Base-by-base conservation (phyloP, 2,797 vertebrate species). In the Buphagus erythrorhynchus region DNA sequence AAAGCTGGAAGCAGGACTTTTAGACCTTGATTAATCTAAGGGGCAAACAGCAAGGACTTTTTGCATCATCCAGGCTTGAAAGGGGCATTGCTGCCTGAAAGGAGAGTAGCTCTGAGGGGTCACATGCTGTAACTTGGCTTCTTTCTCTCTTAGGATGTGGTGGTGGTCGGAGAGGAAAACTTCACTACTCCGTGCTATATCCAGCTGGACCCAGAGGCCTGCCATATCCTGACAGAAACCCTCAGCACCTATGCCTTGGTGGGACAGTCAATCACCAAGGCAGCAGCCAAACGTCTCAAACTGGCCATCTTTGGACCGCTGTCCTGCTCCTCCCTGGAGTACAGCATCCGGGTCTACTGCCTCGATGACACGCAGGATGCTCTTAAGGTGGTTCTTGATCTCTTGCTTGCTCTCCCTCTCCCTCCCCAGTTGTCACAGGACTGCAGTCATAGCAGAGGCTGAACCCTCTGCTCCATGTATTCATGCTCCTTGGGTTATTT, bases 121-220 rank as follows among this genome's bases (percentile, higher is more conserved):
- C 10, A 0, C 6, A 6, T 61, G 49, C 31, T 36, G 42, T 96
- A 91, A 96, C 48, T n/a, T 54, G 79, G 33, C 40, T 18, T 76
- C n/a, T 76, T 93, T 84, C 25, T 74, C 20, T 65, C 49, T 9
- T 86, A 99, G 99, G 99, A 99, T 13, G 99, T 99, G 68, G 99
- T 99, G 92, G 98, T 99, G 49, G 99, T 99, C 0, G 99, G 99
- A 29, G 99, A 99, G 79, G 99, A 99, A 84, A 99, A 99, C 95
- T 99, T 99, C 97, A 99, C 99, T 42, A 99, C 99, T 1, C 99
- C 99, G 0, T 99, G 99, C 96, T 99, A 99, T 79, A 98, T 99
- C 95, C 99, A 99, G 95, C 98, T 99, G 98, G 99, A 99, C 7
- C 97, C 99, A 6, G 99, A 99, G 86, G 98, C 99, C 48, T 99